A percentile compares a stretch with the other conserved stretches of the same genome.
phyloP scores from a whole-genome alignment of 2,888 invertebrate genomes.

The Mimumesa dahlbomi region DNA sequence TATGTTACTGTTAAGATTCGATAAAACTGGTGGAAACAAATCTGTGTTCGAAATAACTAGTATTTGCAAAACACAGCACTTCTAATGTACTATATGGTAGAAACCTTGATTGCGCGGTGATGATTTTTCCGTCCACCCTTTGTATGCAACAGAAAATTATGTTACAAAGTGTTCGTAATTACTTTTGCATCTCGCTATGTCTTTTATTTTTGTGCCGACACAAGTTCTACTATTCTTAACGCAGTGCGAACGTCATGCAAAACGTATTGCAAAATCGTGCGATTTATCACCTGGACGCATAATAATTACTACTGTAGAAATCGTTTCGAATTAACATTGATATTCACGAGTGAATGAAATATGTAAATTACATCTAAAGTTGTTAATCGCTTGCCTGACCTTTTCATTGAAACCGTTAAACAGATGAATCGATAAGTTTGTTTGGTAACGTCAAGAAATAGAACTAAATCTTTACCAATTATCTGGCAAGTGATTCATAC shows the following conservation, averaged over 20 bases:
- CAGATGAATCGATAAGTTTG: background rate
- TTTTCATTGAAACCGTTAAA: no score
- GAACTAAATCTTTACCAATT: no score
- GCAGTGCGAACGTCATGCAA: conserved; percentile 18
- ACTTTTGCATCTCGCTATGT: conserved; percentile 25
- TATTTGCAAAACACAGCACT: conserved; percentile 40
- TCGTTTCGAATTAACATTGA: no score
- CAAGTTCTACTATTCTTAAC: conserved; percentile 25
- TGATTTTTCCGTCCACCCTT: conserved; percentile 60
- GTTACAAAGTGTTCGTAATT: conserved; percentile 48
- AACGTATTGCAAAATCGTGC: conserved; percentile 3
- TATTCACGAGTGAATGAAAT: no score
- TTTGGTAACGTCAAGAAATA: background rate
- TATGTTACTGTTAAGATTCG: background rate
- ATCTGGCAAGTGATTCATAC: no score
- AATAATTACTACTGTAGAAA: conserved; percentile 37
- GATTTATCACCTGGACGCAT: conserved; percentile 44
- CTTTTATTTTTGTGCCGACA: conserved; percentile 28
- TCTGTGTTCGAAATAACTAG: background rate
- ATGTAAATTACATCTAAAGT: no score
- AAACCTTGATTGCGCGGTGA: conserved; percentile 57
- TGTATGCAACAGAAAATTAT: conserved; percentile 59
- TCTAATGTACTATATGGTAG: conserved; percentile 43
- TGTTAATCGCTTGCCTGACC: no score
- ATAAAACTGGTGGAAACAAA: background rate